These are phyloP conservation scores for Halyomorpha halys DNA, from an alignment of 1,140 invertebrate species.

Conservation along the genomic window DNA sequence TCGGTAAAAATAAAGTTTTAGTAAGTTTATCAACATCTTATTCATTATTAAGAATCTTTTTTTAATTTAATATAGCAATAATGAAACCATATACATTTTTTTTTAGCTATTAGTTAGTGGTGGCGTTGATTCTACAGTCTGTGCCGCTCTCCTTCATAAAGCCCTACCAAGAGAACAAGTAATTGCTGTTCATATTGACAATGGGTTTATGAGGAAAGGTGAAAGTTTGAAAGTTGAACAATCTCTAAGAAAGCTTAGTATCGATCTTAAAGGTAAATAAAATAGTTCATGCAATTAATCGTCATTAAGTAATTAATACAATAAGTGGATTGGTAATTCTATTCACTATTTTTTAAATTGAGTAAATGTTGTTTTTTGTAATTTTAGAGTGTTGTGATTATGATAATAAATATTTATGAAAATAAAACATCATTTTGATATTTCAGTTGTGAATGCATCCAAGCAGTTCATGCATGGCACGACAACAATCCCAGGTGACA, in stretches of 20 bases:
- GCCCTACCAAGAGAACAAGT: constrained; percentile 83
- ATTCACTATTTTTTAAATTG: no score
- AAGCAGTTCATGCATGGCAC: constrained; percentile 64
- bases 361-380: no score
- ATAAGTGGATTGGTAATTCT: no score
- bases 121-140: constrained; percentile 97
- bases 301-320: no score
- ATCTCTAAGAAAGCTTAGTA: constrained; percentile 73
- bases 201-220: constrained; percentile 96
- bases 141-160: constrained; percentile 85
- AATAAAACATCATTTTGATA: not conserved
- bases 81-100: not conserved
- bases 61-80: no score
- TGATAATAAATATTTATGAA: not conserved
- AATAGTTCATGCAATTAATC: not conserved
- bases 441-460: constrained; percentile 55
- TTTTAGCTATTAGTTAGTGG: constrained; percentile 82
- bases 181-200: constrained; percentile 95
- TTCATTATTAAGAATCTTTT: not conserved
- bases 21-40: constrained; percentile 44
- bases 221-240: constrained; percentile 83
- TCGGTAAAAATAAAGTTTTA: constrained; percentile 86
- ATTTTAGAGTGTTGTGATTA: no score
- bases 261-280: constrained; percentile 61
- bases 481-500: constrained; percentile 61